Evolutionary conservation across 2,797 vertebrate genomes (phyloP).

Genomic region (Mastacembelus armatus): DNA sequence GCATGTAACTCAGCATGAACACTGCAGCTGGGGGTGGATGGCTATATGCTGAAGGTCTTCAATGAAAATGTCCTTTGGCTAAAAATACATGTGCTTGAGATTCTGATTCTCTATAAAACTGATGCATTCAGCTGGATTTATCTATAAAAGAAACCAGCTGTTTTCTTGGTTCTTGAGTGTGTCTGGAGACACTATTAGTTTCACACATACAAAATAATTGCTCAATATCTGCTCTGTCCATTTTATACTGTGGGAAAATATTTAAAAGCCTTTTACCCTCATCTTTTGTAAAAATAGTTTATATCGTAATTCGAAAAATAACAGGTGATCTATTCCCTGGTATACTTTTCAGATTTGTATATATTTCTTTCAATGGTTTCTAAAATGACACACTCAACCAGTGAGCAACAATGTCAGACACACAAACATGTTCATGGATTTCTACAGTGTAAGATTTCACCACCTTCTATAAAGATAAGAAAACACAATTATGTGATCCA

Average conservation of each 20-base stretch:
- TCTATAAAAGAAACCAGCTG: neutral
- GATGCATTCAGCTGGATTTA: neutral
- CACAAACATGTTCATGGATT: conserved; percentile 42
- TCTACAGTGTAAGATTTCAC: conserved; percentile 62
- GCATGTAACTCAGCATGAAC: conserved; percentile 3
- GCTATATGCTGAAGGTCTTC: conserved; percentile 4
- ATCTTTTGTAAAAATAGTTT: conserved; percentile 24
- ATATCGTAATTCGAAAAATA: conserved; percentile 41
- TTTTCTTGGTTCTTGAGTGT: conserved; percentile 10
- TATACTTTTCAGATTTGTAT: conserved; percentile 14
- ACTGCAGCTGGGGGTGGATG: conserved; percentile 23
- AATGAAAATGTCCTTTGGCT: conserved; percentile 7
- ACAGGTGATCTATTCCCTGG: conserved; percentile 59
- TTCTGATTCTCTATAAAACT: conserved; percentile 24
- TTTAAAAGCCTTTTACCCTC: conserved; percentile 17
- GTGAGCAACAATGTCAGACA: conserved; percentile 75
- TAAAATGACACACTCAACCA: conserved; percentile 80
- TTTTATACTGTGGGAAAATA: conserved; percentile 5
- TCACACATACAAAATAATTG: conserved; percentile 36
- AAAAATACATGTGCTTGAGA: conserved; percentile 35
- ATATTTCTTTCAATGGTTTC: conserved; percentile 32
- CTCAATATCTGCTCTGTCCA: conserved; percentile 3
- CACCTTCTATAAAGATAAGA: conserved; percentile 38
- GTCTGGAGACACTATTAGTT: conserved; percentile 21
- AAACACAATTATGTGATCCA: conserved; percentile 32